A percentile compares a stretch with the other conserved stretches of the same genome.
Evolutionary conservation across 2,797 vertebrate genomes (phyloP).

Genomic region (Pangasius macronema): DNA sequence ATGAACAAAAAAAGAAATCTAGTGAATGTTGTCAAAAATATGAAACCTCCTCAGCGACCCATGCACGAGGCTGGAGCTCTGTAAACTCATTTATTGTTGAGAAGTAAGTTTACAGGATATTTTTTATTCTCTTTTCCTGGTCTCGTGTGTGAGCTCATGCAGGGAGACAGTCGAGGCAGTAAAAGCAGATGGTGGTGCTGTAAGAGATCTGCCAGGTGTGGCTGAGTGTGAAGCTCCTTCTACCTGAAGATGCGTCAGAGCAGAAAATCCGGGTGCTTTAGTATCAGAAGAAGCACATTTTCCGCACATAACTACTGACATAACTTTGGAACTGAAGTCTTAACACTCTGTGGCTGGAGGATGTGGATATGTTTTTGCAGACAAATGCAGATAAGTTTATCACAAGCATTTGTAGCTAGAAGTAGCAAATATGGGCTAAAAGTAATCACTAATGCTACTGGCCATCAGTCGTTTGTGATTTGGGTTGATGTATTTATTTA

Average conservation of each 20-base stretch:
- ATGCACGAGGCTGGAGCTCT: conserved; percentile 31
- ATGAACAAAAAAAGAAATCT: conserved; percentile 52
- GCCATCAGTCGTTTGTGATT: background rate
- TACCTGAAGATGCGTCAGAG: background rate
- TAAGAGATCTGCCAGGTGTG: conserved; percentile 50
- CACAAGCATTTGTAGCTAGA: too few relatives aligned
- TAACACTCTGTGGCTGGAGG: background rate
- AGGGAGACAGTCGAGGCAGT: conserved; percentile 33
- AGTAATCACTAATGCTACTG: background rate
- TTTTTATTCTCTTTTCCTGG: conserved; percentile 29
- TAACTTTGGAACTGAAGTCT: background rate
- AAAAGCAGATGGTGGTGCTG: conserved; percentile 52
- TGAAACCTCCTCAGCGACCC: conserved; percentile 57
- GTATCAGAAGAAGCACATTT: background rate
- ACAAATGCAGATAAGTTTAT: too few relatives aligned
- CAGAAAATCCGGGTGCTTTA: background rate
- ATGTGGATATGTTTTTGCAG: background rate
- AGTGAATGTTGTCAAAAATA: conserved; percentile 61
- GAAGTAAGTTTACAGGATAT: conserved; percentile 38
- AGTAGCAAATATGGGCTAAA: background rate
- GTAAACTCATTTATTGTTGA: conserved; percentile 48
- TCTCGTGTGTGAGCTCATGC: conserved; percentile 18
- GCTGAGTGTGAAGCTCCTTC: conserved; percentile 20
- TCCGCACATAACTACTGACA: background rate
- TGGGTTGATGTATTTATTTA: too few relatives aligned